Conservation (phyloP, 2,113 vertebrate species). For the Esox niger region DNA sequence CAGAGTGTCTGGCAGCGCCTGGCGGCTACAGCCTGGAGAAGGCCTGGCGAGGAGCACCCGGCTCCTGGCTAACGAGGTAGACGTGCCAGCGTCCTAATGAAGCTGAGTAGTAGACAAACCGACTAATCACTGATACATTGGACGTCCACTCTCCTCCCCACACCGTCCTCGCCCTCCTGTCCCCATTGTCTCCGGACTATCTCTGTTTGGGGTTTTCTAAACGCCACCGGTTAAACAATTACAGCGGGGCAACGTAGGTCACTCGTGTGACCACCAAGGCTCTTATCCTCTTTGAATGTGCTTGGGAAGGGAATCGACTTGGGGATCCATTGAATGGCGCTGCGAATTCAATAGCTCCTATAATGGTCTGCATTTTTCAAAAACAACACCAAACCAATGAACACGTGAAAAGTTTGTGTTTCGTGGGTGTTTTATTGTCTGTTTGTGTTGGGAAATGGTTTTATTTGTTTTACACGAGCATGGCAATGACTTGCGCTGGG, state of each 20-base stretch:
- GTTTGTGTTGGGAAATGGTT: background rate
- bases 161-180: background rate
- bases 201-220: background rate
- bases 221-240: background rate
- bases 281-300: constrained; percentile 6
- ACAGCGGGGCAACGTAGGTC: background rate
- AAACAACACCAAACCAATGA: background rate
- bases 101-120: constrained; percentile 3
- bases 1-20: background rate
- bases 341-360: background rate
- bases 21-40: background rate
- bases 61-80: background rate
- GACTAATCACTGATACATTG: background rate
- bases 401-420: background rate
- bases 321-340: background rate
- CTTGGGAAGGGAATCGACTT: background rate
- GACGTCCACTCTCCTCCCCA: background rate
- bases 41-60: background rate
- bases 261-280: background rate
- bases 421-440: background rate
- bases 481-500: background rate
- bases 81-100: background rate
- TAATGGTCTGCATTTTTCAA: constrained; percentile 3
- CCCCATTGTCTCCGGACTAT: background rate
- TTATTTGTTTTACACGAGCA: background rate